Percentiles rank a stretch among this genome's conserved stretches.
These are phyloP conservation scores for Cotesia glomerata DNA, from an alignment of 1,140 invertebrate species.

Conservation along the genomic window DNA sequence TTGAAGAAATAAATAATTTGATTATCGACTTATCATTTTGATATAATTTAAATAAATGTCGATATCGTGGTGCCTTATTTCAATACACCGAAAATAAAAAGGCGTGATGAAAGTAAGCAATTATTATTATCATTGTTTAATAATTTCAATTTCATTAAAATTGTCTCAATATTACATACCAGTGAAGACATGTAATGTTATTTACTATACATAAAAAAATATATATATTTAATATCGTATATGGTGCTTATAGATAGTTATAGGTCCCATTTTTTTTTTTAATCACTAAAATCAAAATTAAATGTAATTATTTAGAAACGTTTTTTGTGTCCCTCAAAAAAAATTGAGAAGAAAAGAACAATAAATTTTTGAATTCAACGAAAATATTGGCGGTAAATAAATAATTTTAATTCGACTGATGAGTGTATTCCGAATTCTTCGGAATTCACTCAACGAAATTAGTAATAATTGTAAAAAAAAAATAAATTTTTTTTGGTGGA, in stretches of 20 bases:
- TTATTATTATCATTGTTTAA: conserved; percentile 14
- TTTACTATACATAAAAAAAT: too few species aligned
- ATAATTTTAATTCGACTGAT: neutral
- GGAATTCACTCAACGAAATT: neutral
- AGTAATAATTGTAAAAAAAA: neutral
- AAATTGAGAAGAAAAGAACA: too few species aligned
- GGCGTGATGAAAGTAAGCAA: conserved; percentile 54
- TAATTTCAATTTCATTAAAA: too few species aligned
- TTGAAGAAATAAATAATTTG: neutral
- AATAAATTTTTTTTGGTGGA: neutral
- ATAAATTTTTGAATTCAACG: neutral
- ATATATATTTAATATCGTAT: too few species aligned
- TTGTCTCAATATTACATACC: too few species aligned
- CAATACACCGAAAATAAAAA: conserved; percentile 39
- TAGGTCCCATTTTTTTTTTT: too few species aligned
- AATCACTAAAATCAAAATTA: too few species aligned
- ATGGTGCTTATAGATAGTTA: too few species aligned
- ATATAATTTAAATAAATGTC: neutral
- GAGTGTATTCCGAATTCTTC: neutral
- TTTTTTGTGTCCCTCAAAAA: too few species aligned
- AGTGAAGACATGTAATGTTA: too few species aligned
- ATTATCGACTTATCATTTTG: conserved; percentile 44
- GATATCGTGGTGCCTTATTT: conserved; percentile 57
- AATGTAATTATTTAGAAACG: too few species aligned
- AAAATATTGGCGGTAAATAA: neutral